phyloP scores from a whole-genome alignment of 1,140 invertebrate genomes.

The Trichonephila inaurata region DNA sequence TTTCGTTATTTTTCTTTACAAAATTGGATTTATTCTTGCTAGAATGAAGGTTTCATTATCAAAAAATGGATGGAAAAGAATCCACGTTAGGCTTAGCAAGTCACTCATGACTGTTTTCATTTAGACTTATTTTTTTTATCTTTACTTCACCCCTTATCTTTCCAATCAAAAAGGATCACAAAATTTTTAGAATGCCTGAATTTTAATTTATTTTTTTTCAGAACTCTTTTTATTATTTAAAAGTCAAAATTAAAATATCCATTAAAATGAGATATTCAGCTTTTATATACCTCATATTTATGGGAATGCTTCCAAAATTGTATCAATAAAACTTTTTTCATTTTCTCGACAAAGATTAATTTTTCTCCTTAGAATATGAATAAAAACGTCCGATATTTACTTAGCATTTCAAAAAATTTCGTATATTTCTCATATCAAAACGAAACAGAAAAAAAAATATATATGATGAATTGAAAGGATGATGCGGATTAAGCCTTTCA shows the following conservation, averaged over 20 bases:
- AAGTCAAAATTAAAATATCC: constrained; percentile 24
- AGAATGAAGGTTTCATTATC: not conserved
- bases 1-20: not conserved
- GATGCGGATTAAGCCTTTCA: too few species aligned
- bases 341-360: not conserved
- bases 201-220: too few species aligned
- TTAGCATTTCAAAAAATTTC: not conserved
- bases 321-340: not conserved
- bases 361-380: not conserved
- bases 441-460: too few species aligned
- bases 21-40: constrained; percentile 54
- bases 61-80: not conserved
- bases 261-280: not conserved
- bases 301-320: not conserved
- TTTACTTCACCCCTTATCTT: not conserved
- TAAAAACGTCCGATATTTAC: not conserved
- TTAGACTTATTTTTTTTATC: not conserved
- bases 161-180: not conserved
- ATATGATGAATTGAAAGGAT: too few species aligned
- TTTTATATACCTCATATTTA: not conserved
- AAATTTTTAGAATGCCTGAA: too few species aligned
- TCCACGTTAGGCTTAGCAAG: constrained; percentile 7
- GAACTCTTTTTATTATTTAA: not conserved
- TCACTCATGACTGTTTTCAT: constrained; percentile 5
- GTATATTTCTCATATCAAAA: not conserved